These are phyloP conservation scores for Penaeus monodon DNA, from an alignment of 2,888 invertebrate species.

Conservation along the genomic window DNA sequence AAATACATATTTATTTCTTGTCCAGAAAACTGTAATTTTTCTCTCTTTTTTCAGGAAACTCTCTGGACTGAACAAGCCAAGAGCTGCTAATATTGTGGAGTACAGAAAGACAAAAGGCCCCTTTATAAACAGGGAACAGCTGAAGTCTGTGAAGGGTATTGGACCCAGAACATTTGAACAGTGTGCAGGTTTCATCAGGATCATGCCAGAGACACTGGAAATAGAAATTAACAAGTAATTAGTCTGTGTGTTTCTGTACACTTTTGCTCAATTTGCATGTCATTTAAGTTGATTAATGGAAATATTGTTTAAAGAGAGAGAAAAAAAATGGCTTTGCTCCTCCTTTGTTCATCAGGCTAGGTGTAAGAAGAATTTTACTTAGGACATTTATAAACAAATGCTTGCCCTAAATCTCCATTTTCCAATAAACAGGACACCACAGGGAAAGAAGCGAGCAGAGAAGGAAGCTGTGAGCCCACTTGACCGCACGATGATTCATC, in stretches of 20 bases:
- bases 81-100: slow-evolving; percentile 83
- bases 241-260: background rate
- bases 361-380: too few species aligned
- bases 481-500: slow-evolving; percentile 90
- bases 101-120: slow-evolving; percentile 80
- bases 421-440: slow-evolving; percentile 45
- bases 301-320: too few species aligned
- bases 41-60: slow-evolving; percentile 76
- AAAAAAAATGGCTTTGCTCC: too few species aligned
- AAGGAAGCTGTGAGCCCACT: slow-evolving; percentile 68
- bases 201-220: slow-evolving; percentile 71
- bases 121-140: slow-evolving; percentile 81
- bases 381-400: background rate
- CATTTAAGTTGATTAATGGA: too few species aligned
- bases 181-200: slow-evolving; percentile 87
- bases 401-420: background rate
- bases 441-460: slow-evolving; percentile 50
- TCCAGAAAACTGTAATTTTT: slow-evolving; percentile 1
- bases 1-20: too few species aligned
- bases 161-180: slow-evolving; percentile 89
- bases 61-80: slow-evolving; percentile 81
- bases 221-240: slow-evolving; percentile 55
- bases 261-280: too few species aligned
- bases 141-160: slow-evolving; percentile 83
- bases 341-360: too few species aligned